Evolutionary conservation across 2,888 invertebrate species (phyloP).

Genomic region (Pseudococcus viburni): DNA sequence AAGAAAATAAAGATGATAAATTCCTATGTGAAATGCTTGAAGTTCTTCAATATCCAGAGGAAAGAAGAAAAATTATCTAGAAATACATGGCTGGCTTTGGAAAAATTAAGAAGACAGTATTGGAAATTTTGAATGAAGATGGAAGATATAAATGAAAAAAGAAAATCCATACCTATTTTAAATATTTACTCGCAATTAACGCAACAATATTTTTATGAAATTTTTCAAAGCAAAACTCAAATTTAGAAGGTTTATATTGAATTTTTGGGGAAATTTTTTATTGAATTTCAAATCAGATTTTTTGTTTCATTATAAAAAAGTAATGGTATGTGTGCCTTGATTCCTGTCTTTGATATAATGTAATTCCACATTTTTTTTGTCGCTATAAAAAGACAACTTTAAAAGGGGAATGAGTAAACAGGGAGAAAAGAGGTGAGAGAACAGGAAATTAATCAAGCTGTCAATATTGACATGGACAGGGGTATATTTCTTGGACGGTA

Average conservation of each 20-base stretch:
- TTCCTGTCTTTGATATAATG: conserved; percentile 51
- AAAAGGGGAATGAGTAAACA: background rate
- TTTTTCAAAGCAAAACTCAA: conserved; percentile 18
- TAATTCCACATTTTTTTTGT: conserved; percentile 39
- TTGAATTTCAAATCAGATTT: conserved; percentile 47
- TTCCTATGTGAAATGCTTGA: too few species aligned
- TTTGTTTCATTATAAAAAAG: conserved; percentile 48
- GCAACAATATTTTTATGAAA: conserved; percentile 15
- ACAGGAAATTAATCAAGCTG: conserved; percentile 47
- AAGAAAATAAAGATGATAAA: too few species aligned
- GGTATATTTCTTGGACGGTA: too few species aligned
- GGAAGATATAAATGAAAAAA: background rate
- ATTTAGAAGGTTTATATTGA: conserved; percentile 14
- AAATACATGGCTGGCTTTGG: too few species aligned
- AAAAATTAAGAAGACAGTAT: too few species aligned
- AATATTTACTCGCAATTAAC: conserved; percentile 7
- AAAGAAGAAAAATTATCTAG: too few species aligned
- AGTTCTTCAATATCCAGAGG: too few species aligned
- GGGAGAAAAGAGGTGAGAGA: background rate
- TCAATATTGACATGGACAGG: conserved; percentile 13
- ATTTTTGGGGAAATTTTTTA: conserved; percentile 34
- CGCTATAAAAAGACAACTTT: conserved; percentile 19
- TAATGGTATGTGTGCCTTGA: conserved; percentile 46
- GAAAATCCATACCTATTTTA: conserved; percentile 23
- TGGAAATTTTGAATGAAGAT: too few species aligned